These are phyloP conservation scores for Manis javanica DNA, from an alignment of 2,797 vertebrate species.

Conservation along the genomic window DNA sequence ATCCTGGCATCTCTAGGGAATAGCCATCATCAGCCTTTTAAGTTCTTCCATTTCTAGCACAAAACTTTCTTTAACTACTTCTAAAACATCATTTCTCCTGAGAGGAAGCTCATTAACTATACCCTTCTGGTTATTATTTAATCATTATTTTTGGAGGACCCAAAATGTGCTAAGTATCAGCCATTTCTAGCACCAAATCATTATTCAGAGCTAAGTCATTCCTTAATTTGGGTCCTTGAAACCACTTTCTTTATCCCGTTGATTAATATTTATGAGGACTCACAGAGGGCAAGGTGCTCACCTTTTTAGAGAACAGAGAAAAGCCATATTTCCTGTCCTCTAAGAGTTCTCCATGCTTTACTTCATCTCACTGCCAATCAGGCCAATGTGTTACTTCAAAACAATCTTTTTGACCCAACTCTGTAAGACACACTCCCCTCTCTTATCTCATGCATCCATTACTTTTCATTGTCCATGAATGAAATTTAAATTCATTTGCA, in stretches of 20 bases:
- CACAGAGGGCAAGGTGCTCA: not conserved
- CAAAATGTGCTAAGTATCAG: conserved; percentile 42
- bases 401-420: conserved; percentile 13
- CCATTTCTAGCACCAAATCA: conserved; percentile 30
- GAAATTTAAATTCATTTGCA: conserved; percentile 32
- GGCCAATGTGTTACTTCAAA: conserved; percentile 3
- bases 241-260: not conserved
- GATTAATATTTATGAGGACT: conserved; percentile 23
- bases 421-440: not conserved
- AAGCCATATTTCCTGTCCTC: not conserved
- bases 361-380: not conserved
- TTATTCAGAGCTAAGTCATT: conserved; percentile 40
- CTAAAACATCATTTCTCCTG: conserved; percentile 26
- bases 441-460: not conserved
- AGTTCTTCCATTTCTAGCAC: not conserved
- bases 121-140: conserved; percentile 41
- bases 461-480: not conserved
- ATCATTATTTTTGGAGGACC: conserved; percentile 51
- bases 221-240: conserved; percentile 55
- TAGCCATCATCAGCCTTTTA: conserved; percentile 40
- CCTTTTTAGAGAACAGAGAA: not conserved
- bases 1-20: not conserved
- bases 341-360: not conserved
- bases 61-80: conserved; percentile 40
- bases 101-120: conserved; percentile 6